These are phyloP conservation scores for Tragelaphus buxtoni DNA, from an alignment of 2,113 vertebrate genomes.

Conservation along the genomic window DNA sequence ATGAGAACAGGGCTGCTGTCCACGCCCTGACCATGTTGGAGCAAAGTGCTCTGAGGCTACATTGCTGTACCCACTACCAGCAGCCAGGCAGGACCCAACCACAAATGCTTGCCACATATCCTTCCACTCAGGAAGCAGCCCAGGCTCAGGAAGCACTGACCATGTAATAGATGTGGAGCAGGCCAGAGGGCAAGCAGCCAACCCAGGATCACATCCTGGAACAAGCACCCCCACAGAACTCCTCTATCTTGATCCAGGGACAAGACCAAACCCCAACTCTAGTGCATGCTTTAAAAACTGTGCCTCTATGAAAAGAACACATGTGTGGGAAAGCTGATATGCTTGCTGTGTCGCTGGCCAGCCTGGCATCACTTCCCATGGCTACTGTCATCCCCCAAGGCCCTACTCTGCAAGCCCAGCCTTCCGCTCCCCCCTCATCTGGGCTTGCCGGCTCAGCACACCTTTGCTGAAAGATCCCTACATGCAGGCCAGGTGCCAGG, in stretches of 20 bases:
- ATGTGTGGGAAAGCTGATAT: fast-evolving
- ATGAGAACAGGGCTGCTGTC: background rate
- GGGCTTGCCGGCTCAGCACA: background rate
- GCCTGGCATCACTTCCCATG: background rate
- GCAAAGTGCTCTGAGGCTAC: no score
- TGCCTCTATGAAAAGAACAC: background rate
- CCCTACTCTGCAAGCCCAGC: no score
- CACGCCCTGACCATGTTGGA: fast-evolving
- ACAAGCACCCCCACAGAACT: background rate
- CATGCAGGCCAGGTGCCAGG: fast-evolving
- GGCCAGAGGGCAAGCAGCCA: background rate
- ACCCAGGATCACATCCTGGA: background rate
- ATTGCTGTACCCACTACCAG: fast-evolving
- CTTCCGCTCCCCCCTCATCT: background rate
- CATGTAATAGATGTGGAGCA: background rate
- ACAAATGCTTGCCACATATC: fast-evolving
- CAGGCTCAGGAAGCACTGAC: fast-evolving
- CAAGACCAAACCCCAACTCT: background rate
- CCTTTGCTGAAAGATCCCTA: background rate
- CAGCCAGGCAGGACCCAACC: no score
- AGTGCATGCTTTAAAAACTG: background rate
- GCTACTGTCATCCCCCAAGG: no score
- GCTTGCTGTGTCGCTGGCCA: fast-evolving
- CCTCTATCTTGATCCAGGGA: background rate
- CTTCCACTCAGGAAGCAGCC: fast-evolving